A percentile compares a stretch with the other conserved stretches of the same genome.
These are phyloP conservation scores for Tonatia bakeri DNA, from an alignment of 2,113 vertebrate genomes.

Conservation along the genomic window DNA sequence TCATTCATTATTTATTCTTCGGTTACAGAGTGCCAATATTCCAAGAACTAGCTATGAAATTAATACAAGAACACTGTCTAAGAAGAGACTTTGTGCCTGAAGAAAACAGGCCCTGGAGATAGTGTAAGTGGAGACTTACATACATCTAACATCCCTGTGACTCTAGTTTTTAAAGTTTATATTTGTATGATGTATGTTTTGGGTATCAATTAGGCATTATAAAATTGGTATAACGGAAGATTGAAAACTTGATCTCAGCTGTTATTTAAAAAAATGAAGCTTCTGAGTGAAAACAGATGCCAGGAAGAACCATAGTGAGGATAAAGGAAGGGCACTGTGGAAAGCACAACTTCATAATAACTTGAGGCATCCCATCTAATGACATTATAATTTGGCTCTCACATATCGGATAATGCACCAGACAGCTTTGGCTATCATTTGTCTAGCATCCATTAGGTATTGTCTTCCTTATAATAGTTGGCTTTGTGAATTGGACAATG, in stretches of 20 bases:
- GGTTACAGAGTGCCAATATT: not conserved
- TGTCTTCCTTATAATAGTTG: constrained; percentile 41
- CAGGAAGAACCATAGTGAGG: not conserved
- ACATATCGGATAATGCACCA: constrained; percentile 9
- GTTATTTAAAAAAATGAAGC: not conserved
- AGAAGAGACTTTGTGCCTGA: not conserved
- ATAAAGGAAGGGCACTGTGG: not conserved
- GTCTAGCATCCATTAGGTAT: constrained; percentile 26
- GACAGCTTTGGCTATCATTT: constrained; percentile 52
- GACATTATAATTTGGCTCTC: constrained; percentile 49
- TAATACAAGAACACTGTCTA: not conserved
- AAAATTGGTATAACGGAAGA: not conserved
- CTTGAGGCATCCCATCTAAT: constrained; percentile 45
- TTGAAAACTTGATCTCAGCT: constrained; percentile 10
- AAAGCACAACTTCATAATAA: constrained; percentile 51
- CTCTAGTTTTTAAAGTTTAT: not conserved
- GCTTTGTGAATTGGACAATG: constrained; percentile 47
- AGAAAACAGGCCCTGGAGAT: not conserved
- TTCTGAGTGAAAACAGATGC: not conserved
- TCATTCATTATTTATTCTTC: not conserved
- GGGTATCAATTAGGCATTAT: not conserved
- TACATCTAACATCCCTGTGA: not conserved
- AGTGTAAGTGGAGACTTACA: not conserved
- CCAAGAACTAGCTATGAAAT: not conserved
- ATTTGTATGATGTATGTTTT: not conserved